Evolutionary conservation across 2,888 invertebrate genomes (phyloP).

Genomic region (Selenia dentaria): DNA sequence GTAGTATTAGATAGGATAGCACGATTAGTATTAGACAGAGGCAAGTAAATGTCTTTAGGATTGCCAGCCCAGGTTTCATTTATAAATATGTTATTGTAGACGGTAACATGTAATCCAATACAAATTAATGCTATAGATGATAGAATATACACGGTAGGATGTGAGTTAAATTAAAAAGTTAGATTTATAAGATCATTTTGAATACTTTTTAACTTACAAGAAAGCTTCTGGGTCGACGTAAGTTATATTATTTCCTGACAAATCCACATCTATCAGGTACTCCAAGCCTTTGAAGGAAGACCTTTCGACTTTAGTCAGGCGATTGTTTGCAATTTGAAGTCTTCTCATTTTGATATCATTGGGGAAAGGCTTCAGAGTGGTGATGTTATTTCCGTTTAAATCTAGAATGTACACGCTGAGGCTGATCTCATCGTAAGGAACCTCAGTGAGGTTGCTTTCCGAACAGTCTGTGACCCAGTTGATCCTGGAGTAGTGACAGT

Average conservation of each 20-base stretch:
- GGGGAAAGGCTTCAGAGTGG: constrained; percentile 85
- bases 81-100: too few relatives aligned
- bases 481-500: constrained; percentile 90
- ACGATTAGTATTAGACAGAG: too few relatives aligned
- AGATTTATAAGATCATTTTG: too few relatives aligned
- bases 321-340: constrained; percentile 88
- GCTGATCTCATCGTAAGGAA: constrained; percentile 88
- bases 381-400: constrained; percentile 88
- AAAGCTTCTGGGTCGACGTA: constrained; percentile 87
- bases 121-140: too few relatives aligned
- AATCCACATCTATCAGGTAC: constrained; percentile 88
- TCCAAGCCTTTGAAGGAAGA: constrained; percentile 87
- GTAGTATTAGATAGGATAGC: too few relatives aligned
- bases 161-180: too few relatives aligned
- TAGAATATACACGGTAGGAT: too few relatives aligned
- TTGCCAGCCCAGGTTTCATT: too few relatives aligned
- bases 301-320: constrained; percentile 83
- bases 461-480: constrained; percentile 92
- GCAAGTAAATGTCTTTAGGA: too few relatives aligned
- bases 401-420: constrained; percentile 89
- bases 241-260: constrained; percentile 87
- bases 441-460: constrained; percentile 88
- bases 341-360: constrained; percentile 88
- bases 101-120: too few relatives aligned
- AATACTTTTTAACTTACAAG: constrained; percentile 83